Conservation (phyloP, 2,113 vertebrate genomes). For the Perca flavescens region DNA sequence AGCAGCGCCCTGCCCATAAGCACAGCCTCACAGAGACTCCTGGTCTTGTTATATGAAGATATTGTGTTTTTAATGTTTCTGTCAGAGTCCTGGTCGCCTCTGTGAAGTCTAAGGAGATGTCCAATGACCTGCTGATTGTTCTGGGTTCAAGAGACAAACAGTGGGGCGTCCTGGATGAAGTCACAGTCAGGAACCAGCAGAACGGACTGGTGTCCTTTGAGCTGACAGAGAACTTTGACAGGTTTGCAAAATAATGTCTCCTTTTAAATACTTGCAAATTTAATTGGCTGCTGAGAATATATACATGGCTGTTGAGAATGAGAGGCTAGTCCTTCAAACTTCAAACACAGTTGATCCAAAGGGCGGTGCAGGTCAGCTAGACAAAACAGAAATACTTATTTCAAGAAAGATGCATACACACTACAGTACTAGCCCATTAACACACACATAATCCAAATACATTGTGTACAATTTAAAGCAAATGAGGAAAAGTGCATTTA, state of each 20-base stretch:
- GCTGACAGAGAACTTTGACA: constrained; percentile 86
- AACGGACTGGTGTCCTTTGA: constrained; percentile 90
- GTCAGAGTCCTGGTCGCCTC: constrained; percentile 79
- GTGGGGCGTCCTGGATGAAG: constrained; percentile 86
- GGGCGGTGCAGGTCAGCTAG: neutral
- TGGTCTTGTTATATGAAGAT: neutral
- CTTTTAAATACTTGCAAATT: neutral
- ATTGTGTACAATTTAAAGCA: neutral
- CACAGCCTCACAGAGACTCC: no score
- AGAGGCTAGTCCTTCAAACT: neutral
- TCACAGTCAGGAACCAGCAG: constrained; percentile 79
- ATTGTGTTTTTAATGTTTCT: neutral
- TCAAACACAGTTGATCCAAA: neutral
- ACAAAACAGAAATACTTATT: neutral
- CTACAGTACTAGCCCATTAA: neutral
- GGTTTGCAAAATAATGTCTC: constrained; percentile 67
- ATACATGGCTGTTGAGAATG: neutral
- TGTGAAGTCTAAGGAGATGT: constrained; percentile 75
- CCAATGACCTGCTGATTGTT: constrained; percentile 81
- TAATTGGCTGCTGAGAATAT: neutral
- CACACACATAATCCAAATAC: neutral
- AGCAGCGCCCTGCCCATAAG: neutral
- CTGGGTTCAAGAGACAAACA: constrained; percentile 84
- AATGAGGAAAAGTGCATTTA: neutral
- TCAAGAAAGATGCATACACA: neutral